A percentile compares a stretch with the other conserved stretches of the same genome.
phyloP scores from a whole-genome alignment of 2,888 invertebrate species.

The Fissipunctia ypsillon region DNA sequence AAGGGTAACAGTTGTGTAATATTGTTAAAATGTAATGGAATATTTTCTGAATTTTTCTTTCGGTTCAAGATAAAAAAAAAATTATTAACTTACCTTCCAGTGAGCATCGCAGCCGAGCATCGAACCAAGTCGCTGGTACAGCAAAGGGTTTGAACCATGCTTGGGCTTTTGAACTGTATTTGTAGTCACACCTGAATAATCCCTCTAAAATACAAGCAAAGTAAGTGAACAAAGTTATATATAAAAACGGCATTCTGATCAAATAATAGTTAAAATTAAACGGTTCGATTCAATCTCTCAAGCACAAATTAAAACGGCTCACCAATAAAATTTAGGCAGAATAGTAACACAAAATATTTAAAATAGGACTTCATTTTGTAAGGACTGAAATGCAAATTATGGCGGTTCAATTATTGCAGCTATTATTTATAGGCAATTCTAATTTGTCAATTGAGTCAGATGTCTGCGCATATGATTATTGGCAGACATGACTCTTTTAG shows the following conservation, averaged over 20 bases:
- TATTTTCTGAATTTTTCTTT: too few species aligned
- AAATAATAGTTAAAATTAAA: not conserved
- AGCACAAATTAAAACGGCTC: not conserved
- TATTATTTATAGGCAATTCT: not conserved
- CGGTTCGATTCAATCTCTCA: not conserved
- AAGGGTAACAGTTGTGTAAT: not conserved
- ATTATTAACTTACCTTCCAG: slow-evolving; percentile 47
- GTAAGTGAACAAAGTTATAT: not conserved
- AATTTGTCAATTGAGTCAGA: too few species aligned
- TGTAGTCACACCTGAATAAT: slow-evolving; percentile 49
- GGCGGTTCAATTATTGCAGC: not conserved
- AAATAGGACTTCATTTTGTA: slow-evolving; percentile 20
- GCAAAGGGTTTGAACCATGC: slow-evolving; percentile 42
- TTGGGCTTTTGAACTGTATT: slow-evolving; percentile 21
- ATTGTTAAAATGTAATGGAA: too few species aligned
- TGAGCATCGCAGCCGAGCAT: slow-evolving; percentile 40
- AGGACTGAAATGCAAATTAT: not conserved
- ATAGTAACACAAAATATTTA: slow-evolving; percentile 8
- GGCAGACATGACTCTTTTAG: not conserved
- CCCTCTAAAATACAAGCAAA: slow-evolving; percentile 26
- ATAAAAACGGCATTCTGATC: not conserved
- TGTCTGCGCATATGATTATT: not conserved
- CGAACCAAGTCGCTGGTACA: slow-evolving; percentile 48
- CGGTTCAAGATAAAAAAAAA: too few species aligned
- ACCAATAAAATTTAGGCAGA: slow-evolving; percentile 8